Evolutionary conservation across 2,113 vertebrate genomes (phyloP).

Genomic region (Protobothrops mucrosquamatus): DNA sequence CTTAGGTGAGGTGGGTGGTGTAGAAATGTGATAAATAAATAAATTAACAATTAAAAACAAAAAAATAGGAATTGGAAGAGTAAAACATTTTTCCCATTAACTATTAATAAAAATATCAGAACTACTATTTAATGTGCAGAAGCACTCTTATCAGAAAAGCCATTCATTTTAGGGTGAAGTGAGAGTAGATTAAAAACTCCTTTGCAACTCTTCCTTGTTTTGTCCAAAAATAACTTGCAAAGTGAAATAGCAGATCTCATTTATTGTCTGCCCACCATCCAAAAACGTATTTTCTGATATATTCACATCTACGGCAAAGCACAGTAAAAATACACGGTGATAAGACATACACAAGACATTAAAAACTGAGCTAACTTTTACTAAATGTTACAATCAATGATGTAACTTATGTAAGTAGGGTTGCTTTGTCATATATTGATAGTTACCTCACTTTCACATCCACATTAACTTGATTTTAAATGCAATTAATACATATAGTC

Average conservation of each 20-base stretch:
- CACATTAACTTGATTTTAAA: constrained; percentile 99
- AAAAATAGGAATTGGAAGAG: constrained; percentile 44
- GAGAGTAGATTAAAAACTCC: constrained; percentile 46
- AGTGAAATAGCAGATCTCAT: constrained; percentile 25
- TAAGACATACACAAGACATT: constrained; percentile 60
- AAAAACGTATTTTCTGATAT: constrained; percentile 33
- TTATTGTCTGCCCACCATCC: background rate
- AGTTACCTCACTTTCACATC: constrained; percentile 95
- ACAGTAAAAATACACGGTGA: constrained; percentile 63
- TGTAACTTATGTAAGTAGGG: constrained; percentile 80
- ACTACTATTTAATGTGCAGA: constrained; percentile 53
- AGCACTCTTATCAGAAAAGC: constrained; percentile 57
- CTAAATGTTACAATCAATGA: constrained; percentile 84
- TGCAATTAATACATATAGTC: constrained; percentile 99
- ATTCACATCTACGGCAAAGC: constrained; percentile 48
- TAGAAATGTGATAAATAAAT: background rate
- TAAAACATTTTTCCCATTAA: constrained; percentile 60
- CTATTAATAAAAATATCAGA: constrained; percentile 56
- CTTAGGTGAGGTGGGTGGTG: background rate
- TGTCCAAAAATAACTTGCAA: constrained; percentile 41
- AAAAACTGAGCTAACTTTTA: constrained; percentile 80
- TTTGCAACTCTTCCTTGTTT: constrained; percentile 19
- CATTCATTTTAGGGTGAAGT: constrained; percentile 49
- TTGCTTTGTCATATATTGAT: constrained; percentile 93
- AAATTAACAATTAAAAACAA: constrained; percentile 13